Percentiles rank a stretch among this genome's conserved stretches.
Conservation (phyloP, 2,888 invertebrate genomes). For the Camponotus fellah region DNA sequence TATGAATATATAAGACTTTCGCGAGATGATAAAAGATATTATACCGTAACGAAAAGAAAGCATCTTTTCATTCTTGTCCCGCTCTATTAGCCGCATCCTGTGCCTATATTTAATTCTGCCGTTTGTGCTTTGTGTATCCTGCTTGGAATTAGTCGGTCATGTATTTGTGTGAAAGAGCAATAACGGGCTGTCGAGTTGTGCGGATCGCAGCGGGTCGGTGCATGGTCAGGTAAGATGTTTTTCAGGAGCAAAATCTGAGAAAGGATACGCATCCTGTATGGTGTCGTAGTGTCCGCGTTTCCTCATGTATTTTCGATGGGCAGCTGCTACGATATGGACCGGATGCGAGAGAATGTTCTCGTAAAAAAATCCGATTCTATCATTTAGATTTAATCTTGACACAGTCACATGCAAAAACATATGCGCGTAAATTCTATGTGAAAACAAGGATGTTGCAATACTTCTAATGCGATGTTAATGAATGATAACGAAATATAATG, state of each 20-base stretch:
- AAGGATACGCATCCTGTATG: constrained; percentile 68
- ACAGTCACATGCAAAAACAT: constrained; percentile 53
- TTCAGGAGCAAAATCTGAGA: constrained; percentile 46
- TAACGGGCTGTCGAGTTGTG: background rate
- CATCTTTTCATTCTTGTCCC: constrained; percentile 6
- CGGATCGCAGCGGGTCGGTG: constrained; percentile 15
- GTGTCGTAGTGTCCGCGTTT: constrained; percentile 42
- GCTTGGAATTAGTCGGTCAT: constrained; percentile 31
- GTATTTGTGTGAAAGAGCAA: constrained; percentile 17
- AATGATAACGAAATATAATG: background rate
- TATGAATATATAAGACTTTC: background rate
- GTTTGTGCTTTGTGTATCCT: constrained; percentile 31
- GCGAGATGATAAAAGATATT: background rate
- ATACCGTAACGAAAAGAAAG: background rate
- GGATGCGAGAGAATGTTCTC: constrained; percentile 65
- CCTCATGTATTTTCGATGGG: constrained; percentile 28
- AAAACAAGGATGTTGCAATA: background rate
- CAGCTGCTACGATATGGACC: constrained; percentile 66
- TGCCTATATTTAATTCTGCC: constrained; percentile 17
- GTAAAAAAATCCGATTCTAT: constrained; percentile 43
- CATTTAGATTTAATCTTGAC: constrained; percentile 60
- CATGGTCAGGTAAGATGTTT: constrained; percentile 34
- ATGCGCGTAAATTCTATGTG: background rate
- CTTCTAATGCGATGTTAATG: background rate
- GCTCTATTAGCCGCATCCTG: constrained; percentile 45